These are phyloP conservation scores for Phaonia tiefii DNA, from an alignment of 2,888 invertebrate genomes.

Conservation along the genomic window DNA sequence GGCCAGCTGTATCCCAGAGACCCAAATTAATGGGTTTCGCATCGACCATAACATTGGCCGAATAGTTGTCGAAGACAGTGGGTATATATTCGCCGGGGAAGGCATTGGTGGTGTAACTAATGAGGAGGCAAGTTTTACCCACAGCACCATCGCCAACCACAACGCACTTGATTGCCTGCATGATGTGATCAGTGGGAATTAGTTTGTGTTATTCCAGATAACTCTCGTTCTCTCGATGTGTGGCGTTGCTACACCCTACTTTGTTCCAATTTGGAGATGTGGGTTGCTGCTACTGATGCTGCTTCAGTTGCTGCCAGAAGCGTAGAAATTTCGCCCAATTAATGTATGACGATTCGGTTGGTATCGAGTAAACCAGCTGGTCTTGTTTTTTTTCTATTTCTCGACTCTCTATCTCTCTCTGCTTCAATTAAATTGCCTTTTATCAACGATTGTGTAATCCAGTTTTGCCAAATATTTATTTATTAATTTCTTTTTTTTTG, in stretches of 20 bases:
- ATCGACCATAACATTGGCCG: slow-evolving; percentile 79
- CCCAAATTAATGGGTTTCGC: slow-evolving; percentile 79
- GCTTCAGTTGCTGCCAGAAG: not conserved
- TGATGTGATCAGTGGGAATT: slow-evolving; percentile 63
- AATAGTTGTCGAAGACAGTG: slow-evolving; percentile 79
- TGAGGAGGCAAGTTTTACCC: slow-evolving; percentile 78
- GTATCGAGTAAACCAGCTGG: not conserved
- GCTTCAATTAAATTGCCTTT: slow-evolving; percentile 17
- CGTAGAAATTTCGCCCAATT: not conserved
- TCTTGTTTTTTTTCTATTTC: not conserved
- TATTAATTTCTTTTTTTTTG: slow-evolving; percentile 31
- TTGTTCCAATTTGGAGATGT: not conserved
- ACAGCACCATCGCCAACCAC: slow-evolving; percentile 80
- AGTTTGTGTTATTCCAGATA: not conserved
- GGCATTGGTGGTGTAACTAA: slow-evolving; percentile 79
- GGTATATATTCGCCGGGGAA: slow-evolving; percentile 79
- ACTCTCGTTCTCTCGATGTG: too few relatives aligned
- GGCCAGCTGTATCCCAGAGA: slow-evolving; percentile 79
- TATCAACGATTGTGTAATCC: slow-evolving; percentile 55
- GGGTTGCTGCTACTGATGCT: not conserved
- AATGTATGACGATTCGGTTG: not conserved
- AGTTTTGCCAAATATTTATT: slow-evolving; percentile 29
- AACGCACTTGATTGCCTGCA: slow-evolving; percentile 80
- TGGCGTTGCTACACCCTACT: not conserved
- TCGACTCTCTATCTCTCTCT: too few relatives aligned